Evolutionary conservation across 1,140 invertebrate species (phyloP), one percentile per base, ranked within the genome.

Genomic region (Leptinotarsa undecemlineata): DNA sequence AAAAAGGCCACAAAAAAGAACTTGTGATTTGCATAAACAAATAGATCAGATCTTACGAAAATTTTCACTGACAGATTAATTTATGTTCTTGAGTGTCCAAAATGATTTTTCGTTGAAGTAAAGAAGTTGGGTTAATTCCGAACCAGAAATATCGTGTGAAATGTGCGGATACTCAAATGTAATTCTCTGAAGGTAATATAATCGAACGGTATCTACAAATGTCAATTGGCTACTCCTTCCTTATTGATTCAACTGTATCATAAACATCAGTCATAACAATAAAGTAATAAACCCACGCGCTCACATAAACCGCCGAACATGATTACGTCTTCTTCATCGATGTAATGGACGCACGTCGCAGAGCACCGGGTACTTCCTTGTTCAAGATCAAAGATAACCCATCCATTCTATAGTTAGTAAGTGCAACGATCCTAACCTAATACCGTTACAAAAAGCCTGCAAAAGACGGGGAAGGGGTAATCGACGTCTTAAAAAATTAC

Each of bases 401-500:
- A 57, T 71, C 48, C 57, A 60, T 71, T 71, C 69, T 71, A 71
- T 71, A 69, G 42, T 69, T 69, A 69, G 68, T 51, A 71, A 61
- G 69, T 71, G 69, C 69, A 71, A 71, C 69, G 69, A 61, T 71
- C 69, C 51, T 71, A 70, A 51, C 68, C 68, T 57, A 71, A 71
- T 71, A 71, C 69, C 69, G 69, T 71, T 71, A 71, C 48, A 23
- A 33, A 71, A 60, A 71, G 14, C 69, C 21, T 71, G 57, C 69
- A 13, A 71, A 33, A n/a, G 66, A 14, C 69, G 69, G 48, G 14
- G 48, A 60, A 26, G 69, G 69, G 48, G 48, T 26, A 60, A 57
- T 57, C 69, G 69, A 61, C 69, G 51, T 73, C 72, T 72, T 72
- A 66, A 75, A 75, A 71, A 71, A 71, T 71, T 14, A 33, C 69